Percentiles rank a stretch among this genome's conserved stretches.
phyloP scores from a whole-genome alignment of 2,113 vertebrate genomes.

The Sarotherodon lohbergeri region DNA sequence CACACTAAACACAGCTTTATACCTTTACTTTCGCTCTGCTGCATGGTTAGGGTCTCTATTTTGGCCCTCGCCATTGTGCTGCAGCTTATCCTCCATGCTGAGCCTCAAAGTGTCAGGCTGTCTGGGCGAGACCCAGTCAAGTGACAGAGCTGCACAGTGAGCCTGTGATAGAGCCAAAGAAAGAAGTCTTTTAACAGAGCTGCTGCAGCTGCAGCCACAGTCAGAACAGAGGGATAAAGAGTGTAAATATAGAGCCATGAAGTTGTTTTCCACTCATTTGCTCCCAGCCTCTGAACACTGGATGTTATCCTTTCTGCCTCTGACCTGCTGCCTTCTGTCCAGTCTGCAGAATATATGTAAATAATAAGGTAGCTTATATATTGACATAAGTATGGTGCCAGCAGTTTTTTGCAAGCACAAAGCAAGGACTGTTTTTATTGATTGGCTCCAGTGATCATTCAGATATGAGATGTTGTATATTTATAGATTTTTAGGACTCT shows the following conservation, averaged over 20 bases:
- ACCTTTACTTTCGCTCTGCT: not conserved
- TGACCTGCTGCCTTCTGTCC: not conserved
- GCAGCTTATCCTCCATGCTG: slow-evolving; percentile 39
- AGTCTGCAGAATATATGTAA: not conserved
- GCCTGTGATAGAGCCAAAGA: slow-evolving; percentile 59
- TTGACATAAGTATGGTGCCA: not conserved
- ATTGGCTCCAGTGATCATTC: not conserved
- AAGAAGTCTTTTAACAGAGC: slow-evolving; percentile 60
- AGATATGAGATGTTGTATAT: not conserved
- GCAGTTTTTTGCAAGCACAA: not conserved
- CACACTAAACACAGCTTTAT: not conserved
- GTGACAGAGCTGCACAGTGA: slow-evolving; percentile 59
- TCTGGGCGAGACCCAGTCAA: slow-evolving; percentile 39
- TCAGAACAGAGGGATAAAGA: slow-evolving; percentile 36
- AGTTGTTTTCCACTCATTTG: slow-evolving; percentile 13
- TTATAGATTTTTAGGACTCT: not conserved
- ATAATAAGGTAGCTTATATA: not conserved
- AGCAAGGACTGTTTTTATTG: not conserved
- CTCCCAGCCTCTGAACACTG: not conserved
- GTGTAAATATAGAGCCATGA: slow-evolving; percentile 54
- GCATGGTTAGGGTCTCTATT: not conserved
- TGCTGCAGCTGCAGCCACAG: slow-evolving; percentile 59
- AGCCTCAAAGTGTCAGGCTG: slow-evolving; percentile 36
- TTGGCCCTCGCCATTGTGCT: not conserved
- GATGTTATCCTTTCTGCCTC: not conserved